Evolutionary conservation across 2,797 vertebrate genomes (phyloP).

Genomic region (Macrochelys suwanniensis): DNA sequence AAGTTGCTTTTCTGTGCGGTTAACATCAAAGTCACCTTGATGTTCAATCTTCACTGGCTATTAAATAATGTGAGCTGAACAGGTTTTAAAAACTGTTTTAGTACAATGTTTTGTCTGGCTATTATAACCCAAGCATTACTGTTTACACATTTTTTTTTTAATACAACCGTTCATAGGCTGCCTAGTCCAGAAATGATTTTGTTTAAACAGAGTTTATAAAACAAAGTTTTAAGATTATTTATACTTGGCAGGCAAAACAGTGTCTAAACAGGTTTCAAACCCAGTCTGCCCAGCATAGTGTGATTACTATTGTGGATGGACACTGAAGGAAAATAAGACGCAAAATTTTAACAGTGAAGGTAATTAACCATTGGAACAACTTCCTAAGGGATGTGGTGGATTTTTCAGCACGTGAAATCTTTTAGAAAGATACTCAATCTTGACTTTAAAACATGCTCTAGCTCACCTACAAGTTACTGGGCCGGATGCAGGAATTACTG

Average conservation of each 20-base stretch:
- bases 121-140: not conserved
- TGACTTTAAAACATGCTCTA: not conserved
- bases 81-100: not conserved
- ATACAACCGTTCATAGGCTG: not conserved
- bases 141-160: not conserved
- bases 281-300: not conserved
- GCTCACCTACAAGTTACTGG: not conserved
- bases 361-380: not conserved
- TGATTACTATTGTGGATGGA: not conserved
- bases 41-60: no score
- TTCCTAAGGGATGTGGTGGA: not conserved
- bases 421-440: not conserved
- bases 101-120: not conserved
- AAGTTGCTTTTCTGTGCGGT: not conserved
- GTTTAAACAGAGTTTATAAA: not conserved
- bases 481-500: accelerated
- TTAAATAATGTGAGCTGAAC: not conserved
- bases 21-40: not conserved
- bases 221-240: not conserved
- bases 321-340: not conserved
- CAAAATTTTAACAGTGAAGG: not conserved
- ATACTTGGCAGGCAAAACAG: not conserved
- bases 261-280: not conserved
- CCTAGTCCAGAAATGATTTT: not conserved
- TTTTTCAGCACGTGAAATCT: not conserved